Base-by-base conservation (phyloP, 2,797 vertebrate genomes). In the Pristis pectinata region DNA sequence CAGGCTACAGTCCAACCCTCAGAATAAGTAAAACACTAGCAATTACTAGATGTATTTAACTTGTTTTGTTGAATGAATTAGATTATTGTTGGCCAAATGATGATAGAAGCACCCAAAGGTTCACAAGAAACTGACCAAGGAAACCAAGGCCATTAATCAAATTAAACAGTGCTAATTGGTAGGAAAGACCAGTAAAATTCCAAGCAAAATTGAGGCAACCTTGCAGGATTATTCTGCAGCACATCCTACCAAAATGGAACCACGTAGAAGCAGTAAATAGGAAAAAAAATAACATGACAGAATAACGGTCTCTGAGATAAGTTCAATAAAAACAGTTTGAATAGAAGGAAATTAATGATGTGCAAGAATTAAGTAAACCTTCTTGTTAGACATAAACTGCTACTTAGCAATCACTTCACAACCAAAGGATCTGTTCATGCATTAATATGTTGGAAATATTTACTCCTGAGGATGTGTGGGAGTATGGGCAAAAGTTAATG, bases 381-480 rank as follows among this genome's bases (percentile, higher is more conserved):
- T n/a, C 87, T 67, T 91, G 53, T 87, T 56, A 24, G 61, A 91
- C 87, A 67, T 67, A 67, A 91, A 67, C 64, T 64, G 59, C 87
- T 67, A 67, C 87, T 91, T 91, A 67, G 61, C 61, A 67, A 91
- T 91, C 59, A 91, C 19, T 91, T 91, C 67, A 67, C 87, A 91
- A 91, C 59, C 61, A 41, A 67, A 41, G 61, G n/a, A 67, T 91
- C 4, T 64, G 87, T 91, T 91, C 64, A 61, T 91, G 19, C 87
- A 41, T 61, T 41, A 91, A 91, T 61, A 67, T 67, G 87, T 91
- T 91, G 2, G 61, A 22, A 64, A 91, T 67, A 91, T 67, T 91
- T 91, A 91, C 87, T 41, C 61, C 59, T 2, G 13, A 87, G 87
- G 37, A 91, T 2, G n/a, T 37, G n/a, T 91, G 64, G 61, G n/a